Base-by-base conservation (phyloP, 2,888 invertebrate species). In the Drosophila colorata region DNA sequence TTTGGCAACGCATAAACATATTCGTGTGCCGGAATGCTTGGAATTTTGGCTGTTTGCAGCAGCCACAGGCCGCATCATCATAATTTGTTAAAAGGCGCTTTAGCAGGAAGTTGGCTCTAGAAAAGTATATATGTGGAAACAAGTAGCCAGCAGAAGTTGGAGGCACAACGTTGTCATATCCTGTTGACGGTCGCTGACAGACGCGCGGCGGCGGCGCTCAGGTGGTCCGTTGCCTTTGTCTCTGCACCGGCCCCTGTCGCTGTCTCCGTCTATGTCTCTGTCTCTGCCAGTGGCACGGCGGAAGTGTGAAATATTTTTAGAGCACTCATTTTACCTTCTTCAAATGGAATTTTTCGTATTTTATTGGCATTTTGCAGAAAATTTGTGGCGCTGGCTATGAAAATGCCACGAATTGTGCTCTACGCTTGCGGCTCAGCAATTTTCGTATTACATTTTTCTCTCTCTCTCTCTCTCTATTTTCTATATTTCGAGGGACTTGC, bases 301-400 rank as follows among this genome's bases (percentile, higher is more conserved):
- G 84, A 87, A 88, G 87, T 80, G 87, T 84, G 87, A 84, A 84
- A 84, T 84, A 88, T 78, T 88, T 88, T 69, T 75, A 65, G 73
- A 66, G 64, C 59, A 46, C 68, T 59, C 60, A 37, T 59, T 61
- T 47, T 69, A 51, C 60, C 76, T 71, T 73, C 69, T 58, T 59
- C 55, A 57, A 78, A 85, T 88, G 85, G 85, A 90, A 90, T 90
- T 90, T 89, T 89, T 80, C 86, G 79, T 87, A 87, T 84, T 85
- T 88, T 88, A 88, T 88, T 84, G 84, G 88, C 80, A 84, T 84
- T 84, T 84, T 74, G 73, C 64, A 69, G 49, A 63, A 69, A 78
- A 80, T 84, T 82, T 88, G 82, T 87, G 83, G 82, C 73, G 58
- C 40, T 28, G 43, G 66, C 82, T 74, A 83, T 80, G 86, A 71